A percentile compares a stretch with the other conserved stretches of the same genome.
Conservation (phyloP, 2,797 vertebrate genomes). For the Smutsia temminckii region DNA sequence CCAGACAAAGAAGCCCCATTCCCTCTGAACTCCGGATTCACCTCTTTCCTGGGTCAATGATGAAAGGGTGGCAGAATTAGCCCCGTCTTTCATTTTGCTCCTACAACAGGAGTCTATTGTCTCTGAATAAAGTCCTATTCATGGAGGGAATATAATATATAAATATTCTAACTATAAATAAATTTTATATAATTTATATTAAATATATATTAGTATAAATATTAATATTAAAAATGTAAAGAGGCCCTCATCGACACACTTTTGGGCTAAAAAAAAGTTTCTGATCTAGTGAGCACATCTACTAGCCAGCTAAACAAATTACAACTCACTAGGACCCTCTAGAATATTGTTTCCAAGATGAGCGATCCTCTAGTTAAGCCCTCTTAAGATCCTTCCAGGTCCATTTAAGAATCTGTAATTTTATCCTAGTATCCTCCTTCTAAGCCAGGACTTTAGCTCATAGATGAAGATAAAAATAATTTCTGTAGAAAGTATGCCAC, state of each 20-base stretch:
- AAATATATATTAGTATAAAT: too few species aligned
- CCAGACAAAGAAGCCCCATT: not conserved
- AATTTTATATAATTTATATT: too few species aligned
- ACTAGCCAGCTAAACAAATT: not conserved
- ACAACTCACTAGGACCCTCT: not conserved
- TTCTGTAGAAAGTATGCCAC: not conserved
- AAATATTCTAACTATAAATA: too few species aligned
- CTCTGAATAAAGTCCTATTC: not conserved
- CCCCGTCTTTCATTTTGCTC: not conserved
- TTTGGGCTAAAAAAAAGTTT: not conserved
- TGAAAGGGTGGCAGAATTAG: not conserved
- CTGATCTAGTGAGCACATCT: not conserved
- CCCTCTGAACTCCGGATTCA: not conserved
- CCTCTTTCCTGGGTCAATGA: not conserved
- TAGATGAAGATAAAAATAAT: slow-evolving; percentile 60
- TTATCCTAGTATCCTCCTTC: slow-evolving; percentile 46
- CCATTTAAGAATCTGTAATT: slow-evolving; percentile 68
- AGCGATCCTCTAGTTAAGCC: slow-evolving; percentile 15
- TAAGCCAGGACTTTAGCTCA: slow-evolving; percentile 46
- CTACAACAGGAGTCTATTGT: not conserved
- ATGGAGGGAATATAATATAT: not conserved
- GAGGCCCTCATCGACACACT: too few species aligned
- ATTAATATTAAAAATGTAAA: too few species aligned
- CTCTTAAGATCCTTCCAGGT: slow-evolving; percentile 56
- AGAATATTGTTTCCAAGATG: slow-evolving; percentile 44